Conservation (phyloP, 2,888 invertebrate genomes). For the Cataglyphis albicans region DNA sequence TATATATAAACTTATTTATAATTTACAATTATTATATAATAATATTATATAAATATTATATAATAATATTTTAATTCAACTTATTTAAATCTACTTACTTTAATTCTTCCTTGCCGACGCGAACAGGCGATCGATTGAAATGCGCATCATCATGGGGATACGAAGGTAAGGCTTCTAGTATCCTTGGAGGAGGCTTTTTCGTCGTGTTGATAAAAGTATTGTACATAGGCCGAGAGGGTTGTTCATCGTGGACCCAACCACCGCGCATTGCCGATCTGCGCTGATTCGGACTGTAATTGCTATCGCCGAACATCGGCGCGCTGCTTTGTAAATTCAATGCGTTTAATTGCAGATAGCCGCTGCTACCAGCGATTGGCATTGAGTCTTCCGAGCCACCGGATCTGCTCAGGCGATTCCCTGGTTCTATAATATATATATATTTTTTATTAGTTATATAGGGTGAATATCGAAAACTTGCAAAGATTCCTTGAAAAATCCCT, state of each 20-base stretch:
- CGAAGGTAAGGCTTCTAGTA: slow-evolving; percentile 83
- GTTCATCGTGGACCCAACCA: slow-evolving; percentile 79
- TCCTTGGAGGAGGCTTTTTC: slow-evolving; percentile 82
- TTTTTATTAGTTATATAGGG: not conserved
- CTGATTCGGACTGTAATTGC: slow-evolving; percentile 67
- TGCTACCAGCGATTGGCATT: slow-evolving; percentile 57
- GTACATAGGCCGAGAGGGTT: slow-evolving; percentile 53
- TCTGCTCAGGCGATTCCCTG: slow-evolving; percentile 79
- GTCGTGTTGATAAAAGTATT: slow-evolving; percentile 53
- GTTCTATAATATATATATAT: slow-evolving; percentile 73
- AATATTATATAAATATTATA: too few species aligned
- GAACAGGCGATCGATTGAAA: slow-evolving; percentile 6
- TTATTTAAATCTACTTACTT: not conserved
- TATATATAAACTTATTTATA: not conserved
- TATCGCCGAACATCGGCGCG: slow-evolving; percentile 72
- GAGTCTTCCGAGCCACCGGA: slow-evolving; percentile 83
- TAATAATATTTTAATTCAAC: too few species aligned
- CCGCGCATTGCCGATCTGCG: slow-evolving; percentile 61
- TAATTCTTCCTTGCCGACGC: slow-evolving; percentile 21
- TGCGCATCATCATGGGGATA: slow-evolving; percentile 71
- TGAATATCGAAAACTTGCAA: too few species aligned
- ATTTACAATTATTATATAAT: too few species aligned
- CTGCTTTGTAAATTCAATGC: slow-evolving; percentile 81
- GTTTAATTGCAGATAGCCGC: slow-evolving; percentile 77
- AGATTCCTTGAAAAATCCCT: too few species aligned